Conservation (phyloP, 2,797 vertebrate species). For the Zonotrichia albicollis region DNA sequence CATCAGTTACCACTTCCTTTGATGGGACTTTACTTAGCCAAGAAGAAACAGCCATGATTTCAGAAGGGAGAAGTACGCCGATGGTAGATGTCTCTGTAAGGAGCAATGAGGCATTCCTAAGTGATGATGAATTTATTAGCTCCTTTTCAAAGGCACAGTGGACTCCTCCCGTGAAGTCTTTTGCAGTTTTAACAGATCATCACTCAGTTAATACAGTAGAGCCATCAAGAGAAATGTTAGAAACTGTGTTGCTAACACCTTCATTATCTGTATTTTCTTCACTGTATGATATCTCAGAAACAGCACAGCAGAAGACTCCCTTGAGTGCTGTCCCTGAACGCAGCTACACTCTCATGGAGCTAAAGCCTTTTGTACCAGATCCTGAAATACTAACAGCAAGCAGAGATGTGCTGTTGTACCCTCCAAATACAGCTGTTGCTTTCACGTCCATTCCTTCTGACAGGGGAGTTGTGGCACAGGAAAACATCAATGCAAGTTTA, state of each 20-base stretch:
- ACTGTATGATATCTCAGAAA: background rate
- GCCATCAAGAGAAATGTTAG: constrained; percentile 22
- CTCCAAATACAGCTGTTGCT: constrained; percentile 23
- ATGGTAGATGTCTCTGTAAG: constrained; percentile 23
- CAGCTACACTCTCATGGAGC: background rate
- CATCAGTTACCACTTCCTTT: constrained; percentile 47
- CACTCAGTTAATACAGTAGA: constrained; percentile 34
- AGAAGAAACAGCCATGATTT: constrained; percentile 17
- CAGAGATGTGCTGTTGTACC: constrained; percentile 49
- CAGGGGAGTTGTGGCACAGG: background rate
- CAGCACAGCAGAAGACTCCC: background rate
- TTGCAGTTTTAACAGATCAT: constrained; percentile 17
- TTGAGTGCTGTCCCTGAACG: background rate
- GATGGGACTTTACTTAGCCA: constrained; percentile 52
- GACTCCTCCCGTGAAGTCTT: constrained; percentile 58
- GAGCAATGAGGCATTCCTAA: constrained; percentile 61
- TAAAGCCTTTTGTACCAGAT: constrained; percentile 25
- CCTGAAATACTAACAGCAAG: constrained; percentile 21
- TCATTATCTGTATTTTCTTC: constrained; percentile 32
- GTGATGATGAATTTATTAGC: constrained; percentile 68
- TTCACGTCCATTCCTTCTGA: constrained; percentile 47
- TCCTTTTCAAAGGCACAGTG: constrained; percentile 68
- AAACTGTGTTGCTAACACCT: constrained; percentile 39
- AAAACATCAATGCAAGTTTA: background rate
- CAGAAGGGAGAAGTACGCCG: background rate